Evolutionary conservation across 2,888 invertebrate species (phyloP).

Genomic region (Trilocha varians): DNA sequence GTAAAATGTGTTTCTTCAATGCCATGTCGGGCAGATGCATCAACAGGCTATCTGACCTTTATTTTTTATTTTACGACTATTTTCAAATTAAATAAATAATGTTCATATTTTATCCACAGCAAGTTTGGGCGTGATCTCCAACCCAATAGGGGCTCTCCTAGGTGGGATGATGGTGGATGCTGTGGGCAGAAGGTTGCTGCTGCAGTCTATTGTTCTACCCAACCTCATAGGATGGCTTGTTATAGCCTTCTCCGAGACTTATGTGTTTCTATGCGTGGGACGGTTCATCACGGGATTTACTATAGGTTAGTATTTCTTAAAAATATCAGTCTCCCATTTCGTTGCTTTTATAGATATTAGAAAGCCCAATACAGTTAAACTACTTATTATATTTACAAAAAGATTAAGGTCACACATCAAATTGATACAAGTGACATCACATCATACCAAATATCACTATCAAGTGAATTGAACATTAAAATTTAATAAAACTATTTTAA

Average conservation of each 20-base stretch:
- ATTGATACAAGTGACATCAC: no score
- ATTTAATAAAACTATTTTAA: slow-evolving; percentile 7
- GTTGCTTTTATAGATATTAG: no score
- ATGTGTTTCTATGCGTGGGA: slow-evolving; percentile 77
- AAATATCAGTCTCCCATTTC: neutral
- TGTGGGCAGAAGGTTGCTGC: slow-evolving; percentile 75
- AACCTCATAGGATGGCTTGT: slow-evolving; percentile 80
- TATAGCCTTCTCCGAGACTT: slow-evolving; percentile 76
- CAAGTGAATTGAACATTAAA: neutral
- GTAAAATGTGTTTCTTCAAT: no score
- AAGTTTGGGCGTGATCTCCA: slow-evolving; percentile 80
- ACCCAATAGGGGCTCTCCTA: slow-evolving; percentile 79
- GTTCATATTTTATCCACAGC: slow-evolving; percentile 58
- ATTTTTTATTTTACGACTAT: no score
- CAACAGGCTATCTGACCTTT: no score
- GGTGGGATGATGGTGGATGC: slow-evolving; percentile 80
- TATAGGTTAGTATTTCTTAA: slow-evolving; percentile 64
- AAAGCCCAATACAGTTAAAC: no score
- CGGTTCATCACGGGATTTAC: slow-evolving; percentile 81
- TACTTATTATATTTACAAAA: no score
- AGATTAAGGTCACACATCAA: no score
- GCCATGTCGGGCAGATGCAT: no score
- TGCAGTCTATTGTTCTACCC: slow-evolving; percentile 78
- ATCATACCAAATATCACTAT: neutral
- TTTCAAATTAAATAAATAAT: no score